Evolutionary conservation across 2,888 invertebrate genomes (phyloP).

Genomic region (Amphipoea oculea): DNA sequence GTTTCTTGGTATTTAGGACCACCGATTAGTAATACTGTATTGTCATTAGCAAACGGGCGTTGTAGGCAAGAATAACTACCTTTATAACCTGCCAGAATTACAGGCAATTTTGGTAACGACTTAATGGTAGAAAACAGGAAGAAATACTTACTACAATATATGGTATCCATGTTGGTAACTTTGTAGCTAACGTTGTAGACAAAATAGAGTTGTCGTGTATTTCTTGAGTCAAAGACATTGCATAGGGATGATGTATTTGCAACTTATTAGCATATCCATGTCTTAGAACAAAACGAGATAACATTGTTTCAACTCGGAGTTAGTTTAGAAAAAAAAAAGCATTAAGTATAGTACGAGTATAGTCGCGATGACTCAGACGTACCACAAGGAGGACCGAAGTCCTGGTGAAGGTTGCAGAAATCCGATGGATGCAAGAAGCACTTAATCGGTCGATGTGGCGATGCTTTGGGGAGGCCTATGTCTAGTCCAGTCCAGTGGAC

Average conservation of each 20-base stretch:
- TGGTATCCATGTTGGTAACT: background rate
- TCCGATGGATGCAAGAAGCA: too few species aligned
- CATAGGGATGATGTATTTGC: background rate
- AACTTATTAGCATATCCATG: background rate
- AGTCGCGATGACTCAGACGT: background rate
- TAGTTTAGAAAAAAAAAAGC: background rate
- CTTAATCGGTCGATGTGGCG: too few species aligned
- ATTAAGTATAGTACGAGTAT: background rate
- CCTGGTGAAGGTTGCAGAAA: too few species aligned
- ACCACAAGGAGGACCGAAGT: too few species aligned
- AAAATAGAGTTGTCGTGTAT: background rate
- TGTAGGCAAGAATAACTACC: background rate
- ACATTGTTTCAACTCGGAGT: background rate
- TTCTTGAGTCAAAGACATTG: background rate
- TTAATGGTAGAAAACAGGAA: background rate
- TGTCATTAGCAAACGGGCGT: constrained; percentile 13
- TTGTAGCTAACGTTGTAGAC: background rate
- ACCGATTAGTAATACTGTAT: constrained; percentile 13
- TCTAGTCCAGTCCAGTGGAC: too few species aligned
- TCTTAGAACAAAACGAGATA: background rate
- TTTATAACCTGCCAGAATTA: constrained; percentile 7
- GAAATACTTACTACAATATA: background rate
- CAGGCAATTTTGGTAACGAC: background rate
- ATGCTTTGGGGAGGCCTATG: too few species aligned
- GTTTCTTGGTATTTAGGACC: constrained; percentile 27